Evolutionary conservation across 2,797 vertebrate genomes (phyloP).

Genomic region (Sebastes trivittatus): DNA sequence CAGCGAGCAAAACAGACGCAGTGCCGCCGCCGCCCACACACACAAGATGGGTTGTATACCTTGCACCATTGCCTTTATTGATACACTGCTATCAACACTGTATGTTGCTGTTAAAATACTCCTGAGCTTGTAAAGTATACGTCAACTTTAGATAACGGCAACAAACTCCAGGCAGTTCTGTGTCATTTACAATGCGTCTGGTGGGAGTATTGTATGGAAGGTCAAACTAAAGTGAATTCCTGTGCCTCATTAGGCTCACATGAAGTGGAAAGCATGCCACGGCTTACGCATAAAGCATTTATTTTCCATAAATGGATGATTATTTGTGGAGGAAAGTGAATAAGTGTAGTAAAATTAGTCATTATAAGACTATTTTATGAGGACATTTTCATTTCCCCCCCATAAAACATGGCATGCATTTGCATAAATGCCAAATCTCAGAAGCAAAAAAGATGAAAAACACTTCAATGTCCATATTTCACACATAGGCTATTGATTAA

Average conservation of each 20-base stretch:
- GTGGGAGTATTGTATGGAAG: not conserved
- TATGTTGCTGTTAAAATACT: constrained; percentile 43
- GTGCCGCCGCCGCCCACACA: not conserved
- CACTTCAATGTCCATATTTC: constrained; percentile 11
- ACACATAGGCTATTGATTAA: constrained; percentile 36
- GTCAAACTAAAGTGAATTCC: constrained; percentile 16
- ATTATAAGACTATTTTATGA: not conserved
- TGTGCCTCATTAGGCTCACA: not conserved
- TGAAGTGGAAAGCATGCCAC: not conserved
- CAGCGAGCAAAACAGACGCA: constrained; percentile 53
- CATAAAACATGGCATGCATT: not conserved
- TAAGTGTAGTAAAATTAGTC: not conserved
- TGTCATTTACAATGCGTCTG: constrained; percentile 23
- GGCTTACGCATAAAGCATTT: not conserved
- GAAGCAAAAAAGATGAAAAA: constrained; percentile 8
- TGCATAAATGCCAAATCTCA: not conserved
- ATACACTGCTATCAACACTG: constrained; percentile 51
- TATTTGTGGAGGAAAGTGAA: not conserved
- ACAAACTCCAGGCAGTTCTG: constrained; percentile 14
- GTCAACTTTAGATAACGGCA: constrained; percentile 24
- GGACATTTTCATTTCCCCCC: not conserved
- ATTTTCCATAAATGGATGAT: not conserved
- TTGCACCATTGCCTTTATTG: constrained; percentile 59
- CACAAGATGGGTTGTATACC: constrained; percentile 5
- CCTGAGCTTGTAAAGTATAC: constrained; percentile 28